Evolutionary conservation across 2,113 vertebrate species (phyloP), one percentile per base, ranked within the genome.

Genomic region (Chaenocephalus aceratus): DNA sequence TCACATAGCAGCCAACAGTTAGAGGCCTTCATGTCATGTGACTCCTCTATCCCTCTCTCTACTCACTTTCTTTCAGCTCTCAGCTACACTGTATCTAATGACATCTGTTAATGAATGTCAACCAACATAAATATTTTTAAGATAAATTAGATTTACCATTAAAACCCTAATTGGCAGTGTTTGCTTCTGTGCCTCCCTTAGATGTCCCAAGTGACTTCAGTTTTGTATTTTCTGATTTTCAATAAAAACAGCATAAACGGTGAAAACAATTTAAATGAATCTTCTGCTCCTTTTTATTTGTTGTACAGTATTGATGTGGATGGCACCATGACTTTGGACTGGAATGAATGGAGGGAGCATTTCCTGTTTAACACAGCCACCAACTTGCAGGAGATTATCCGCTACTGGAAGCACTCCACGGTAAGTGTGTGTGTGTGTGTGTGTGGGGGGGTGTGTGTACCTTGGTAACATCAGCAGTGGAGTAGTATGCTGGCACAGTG

Each of bases 331-430:
- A 96, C 97, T 23, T 93, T 99, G 72, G 98, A 99, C 86, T 99
- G 98, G 98, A 97, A 96, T 78, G 98, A 99, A 75, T 99, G 98
- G 97, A 95, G 96, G 63, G 93, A 97, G 61, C 97, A 99, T 75
- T 99, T 99, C 87, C 95, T 99, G 85, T 97, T 99, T 74, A 99
- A 99, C 79, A 96, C 98, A 1, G 97, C 95, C 74, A 94, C 96
- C 69, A 95, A 97, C 87, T 96, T 99, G 62, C 94, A 99, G 88
- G 97, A 97, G 88, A 99, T 99, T 60, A 82, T 99, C 87, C 95
- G 95, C 57, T 99, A 95, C 79, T 99, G 98, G 98, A 99, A 99
- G 75, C 97, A 98, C 93, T 96, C 95, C 60, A 97, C 97, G 70
- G 98, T 99, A 89, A 95, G 12, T 41, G 36, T 41, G 36, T 41